These are phyloP conservation scores for Tribolium madens DNA, from an alignment of 1,140 invertebrate species.

Conservation along the genomic window DNA sequence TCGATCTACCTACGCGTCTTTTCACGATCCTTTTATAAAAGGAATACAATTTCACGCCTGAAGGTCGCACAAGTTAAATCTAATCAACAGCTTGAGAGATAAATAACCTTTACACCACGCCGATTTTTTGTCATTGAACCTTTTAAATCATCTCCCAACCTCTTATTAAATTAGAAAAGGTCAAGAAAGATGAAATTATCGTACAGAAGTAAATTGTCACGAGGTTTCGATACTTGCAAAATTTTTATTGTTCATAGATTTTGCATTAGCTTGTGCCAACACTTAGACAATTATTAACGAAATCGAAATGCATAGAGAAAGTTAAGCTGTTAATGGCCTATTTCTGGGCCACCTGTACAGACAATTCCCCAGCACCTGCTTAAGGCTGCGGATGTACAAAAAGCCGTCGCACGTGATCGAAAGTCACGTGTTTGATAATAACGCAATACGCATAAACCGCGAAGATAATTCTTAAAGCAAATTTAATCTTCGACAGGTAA, in stretches of 20 bases:
- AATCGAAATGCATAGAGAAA: slow-evolving; percentile 10
- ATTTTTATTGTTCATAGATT: no score
- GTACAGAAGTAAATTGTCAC: no score
- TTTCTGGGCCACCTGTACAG: slow-evolving; percentile 18
- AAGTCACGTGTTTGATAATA: slow-evolving; percentile 20
- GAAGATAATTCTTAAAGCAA: background rate
- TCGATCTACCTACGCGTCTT: slow-evolving; percentile 10
- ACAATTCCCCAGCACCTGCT: background rate
- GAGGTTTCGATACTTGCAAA: no score
- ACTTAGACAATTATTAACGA: slow-evolving; percentile 4
- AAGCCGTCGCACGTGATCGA: slow-evolving; percentile 3
- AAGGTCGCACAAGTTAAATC: slow-evolving; percentile 4
- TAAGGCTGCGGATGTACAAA: background rate
- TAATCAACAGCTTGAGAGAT: slow-evolving; percentile 1
- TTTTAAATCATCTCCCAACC: background rate
- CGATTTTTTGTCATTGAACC: background rate
- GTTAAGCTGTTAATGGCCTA: slow-evolving; percentile 6
- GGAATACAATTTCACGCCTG: slow-evolving; percentile 26
- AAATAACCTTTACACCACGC: slow-evolving; percentile 20
- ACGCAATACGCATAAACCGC: background rate
- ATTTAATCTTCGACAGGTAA: background rate
- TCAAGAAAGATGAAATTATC: background rate
- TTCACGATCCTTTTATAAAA: background rate
- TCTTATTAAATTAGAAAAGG: background rate
- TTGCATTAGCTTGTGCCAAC: no score